Evolutionary conservation across 2,113 vertebrate genomes (phyloP).

Genomic region (Carettochelys insculpta): DNA sequence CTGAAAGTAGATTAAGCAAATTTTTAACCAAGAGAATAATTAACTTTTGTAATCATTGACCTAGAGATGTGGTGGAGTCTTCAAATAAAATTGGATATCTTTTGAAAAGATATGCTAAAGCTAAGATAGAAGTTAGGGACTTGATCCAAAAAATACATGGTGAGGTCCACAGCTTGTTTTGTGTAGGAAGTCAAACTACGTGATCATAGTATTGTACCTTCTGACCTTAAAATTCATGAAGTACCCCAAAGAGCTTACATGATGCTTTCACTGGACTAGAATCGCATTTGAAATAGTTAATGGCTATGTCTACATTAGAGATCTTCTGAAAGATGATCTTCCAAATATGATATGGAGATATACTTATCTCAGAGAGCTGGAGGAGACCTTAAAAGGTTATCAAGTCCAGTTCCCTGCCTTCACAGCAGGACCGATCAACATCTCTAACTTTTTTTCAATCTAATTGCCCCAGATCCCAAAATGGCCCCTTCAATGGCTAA

Average conservation of each 20-base stretch:
- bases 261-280: not conserved
- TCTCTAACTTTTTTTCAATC: too few relatives aligned
- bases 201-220: not conserved
- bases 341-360: too few relatives aligned
- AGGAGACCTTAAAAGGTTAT: too few relatives aligned
- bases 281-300: not conserved
- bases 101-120: not conserved
- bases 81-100: not conserved
- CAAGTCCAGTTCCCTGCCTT: too few relatives aligned
- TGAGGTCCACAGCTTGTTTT: not conserved
- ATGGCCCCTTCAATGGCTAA: too few relatives aligned
- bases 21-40: too few relatives aligned
- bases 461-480: too few relatives aligned
- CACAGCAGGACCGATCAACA: too few relatives aligned
- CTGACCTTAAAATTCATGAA: fast-evolving
- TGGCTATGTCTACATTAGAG: too few relatives aligned
- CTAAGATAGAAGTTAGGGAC: not conserved
- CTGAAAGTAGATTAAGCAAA: fast-evolving
- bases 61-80: not conserved
- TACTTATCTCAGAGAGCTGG: too few relatives aligned
- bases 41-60: not conserved
- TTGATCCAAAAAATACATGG: not conserved
- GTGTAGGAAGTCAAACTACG: not conserved
- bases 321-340: too few relatives aligned
- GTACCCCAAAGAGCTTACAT: not conserved